These are phyloP conservation scores for Anguilla pacifica DNA, from an alignment of 2,797 vertebrate genomes.

Conservation along the genomic window DNA sequence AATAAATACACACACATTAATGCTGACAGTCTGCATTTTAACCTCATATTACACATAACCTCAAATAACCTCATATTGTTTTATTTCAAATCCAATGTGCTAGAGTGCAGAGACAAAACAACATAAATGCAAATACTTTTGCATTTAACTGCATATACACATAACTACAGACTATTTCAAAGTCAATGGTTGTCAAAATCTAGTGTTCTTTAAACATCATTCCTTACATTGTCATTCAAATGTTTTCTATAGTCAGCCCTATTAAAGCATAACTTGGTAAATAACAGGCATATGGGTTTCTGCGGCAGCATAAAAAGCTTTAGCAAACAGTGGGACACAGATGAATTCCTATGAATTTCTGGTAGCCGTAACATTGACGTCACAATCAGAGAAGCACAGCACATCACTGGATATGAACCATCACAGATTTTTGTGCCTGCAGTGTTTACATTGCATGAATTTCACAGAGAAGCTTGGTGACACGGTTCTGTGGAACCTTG, in stretches of 20 bases:
- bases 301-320: neutral
- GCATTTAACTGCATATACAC: too few species aligned
- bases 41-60: too few species aligned
- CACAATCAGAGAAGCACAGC: neutral
- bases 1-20: too few species aligned
- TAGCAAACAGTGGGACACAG: neutral
- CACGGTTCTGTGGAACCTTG: constrained; percentile 20
- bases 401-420: neutral
- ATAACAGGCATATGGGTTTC: neutral
- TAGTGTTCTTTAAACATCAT: neutral
- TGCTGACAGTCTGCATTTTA: neutral
- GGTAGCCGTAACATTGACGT: neutral
- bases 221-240: neutral
- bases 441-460: constrained; percentile 14
- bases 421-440: neutral
- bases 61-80: too few species aligned
- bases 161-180: neutral
- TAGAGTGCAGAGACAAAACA: too few species aligned
- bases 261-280: neutral
- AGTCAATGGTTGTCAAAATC: neutral
- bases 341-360: neutral
- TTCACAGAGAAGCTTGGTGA: neutral
- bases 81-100: too few species aligned
- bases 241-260: neutral
- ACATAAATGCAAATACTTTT: too few species aligned